phyloP scores from a whole-genome alignment of 2,797 vertebrate genomes.

The Anguilla obscura region DNA sequence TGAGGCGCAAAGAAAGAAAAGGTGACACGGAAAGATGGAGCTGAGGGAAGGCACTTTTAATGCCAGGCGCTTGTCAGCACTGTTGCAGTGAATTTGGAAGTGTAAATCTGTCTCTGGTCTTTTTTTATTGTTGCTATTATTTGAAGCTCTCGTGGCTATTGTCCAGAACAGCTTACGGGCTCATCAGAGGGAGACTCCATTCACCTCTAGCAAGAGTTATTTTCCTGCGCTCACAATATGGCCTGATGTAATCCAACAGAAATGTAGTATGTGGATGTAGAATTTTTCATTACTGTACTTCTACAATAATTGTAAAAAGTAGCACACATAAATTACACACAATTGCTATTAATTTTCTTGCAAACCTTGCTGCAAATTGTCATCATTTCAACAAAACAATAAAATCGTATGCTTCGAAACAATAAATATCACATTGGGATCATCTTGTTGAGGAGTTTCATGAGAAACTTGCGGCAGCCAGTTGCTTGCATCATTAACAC shows the following conservation, averaged over 20 bases:
- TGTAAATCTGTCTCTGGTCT: not conserved
- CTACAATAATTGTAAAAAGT: not conserved
- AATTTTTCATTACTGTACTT: not conserved
- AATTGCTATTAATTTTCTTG: not conserved
- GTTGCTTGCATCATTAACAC: not conserved
- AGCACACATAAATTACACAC: not conserved
- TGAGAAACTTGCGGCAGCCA: not conserved
- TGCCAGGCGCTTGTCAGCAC: not conserved
- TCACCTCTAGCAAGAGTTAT: not conserved
- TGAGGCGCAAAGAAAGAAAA: not conserved
- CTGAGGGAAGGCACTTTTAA: not conserved
- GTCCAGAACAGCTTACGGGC: not conserved
- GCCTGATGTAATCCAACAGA: not conserved
- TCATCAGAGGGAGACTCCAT: not conserved
- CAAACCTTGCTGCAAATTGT: not conserved
- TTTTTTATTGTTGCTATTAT: not conserved
- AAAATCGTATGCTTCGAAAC: not conserved
- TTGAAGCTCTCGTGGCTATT: not conserved
- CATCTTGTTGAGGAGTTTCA: not conserved
- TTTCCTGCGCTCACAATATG: not conserved
- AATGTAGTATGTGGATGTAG: not conserved
- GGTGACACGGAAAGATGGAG: not conserved
- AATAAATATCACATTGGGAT: not conserved
- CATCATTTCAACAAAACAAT: not conserved
- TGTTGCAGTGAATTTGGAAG: not conserved